Percentiles rank a stretch among this genome's conserved stretches.
Conservation (phyloP, 2,113 vertebrate genomes). For the Azemiops feae region DNA sequence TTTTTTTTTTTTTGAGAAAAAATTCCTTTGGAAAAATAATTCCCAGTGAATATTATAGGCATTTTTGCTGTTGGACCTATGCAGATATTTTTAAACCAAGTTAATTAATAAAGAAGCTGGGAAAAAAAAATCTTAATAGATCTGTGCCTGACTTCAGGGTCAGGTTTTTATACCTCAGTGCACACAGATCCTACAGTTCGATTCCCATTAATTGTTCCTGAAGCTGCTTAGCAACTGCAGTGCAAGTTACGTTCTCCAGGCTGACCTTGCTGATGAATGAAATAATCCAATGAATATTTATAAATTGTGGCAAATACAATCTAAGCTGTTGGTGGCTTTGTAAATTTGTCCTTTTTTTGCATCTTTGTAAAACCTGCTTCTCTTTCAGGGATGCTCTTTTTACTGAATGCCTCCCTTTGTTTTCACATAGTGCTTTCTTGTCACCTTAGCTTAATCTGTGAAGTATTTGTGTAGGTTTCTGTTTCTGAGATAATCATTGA, state of each 20-base stretch:
- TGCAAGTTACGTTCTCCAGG: background rate
- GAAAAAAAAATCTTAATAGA: background rate
- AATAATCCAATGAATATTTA: background rate
- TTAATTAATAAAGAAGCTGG: background rate
- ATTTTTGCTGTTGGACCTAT: background rate
- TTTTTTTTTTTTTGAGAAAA: background rate
- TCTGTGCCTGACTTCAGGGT: background rate
- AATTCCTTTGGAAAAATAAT: background rate
- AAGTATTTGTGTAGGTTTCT: background rate
- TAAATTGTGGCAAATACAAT: background rate
- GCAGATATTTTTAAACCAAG: background rate
- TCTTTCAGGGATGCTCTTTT: background rate
- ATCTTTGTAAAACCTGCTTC: background rate
- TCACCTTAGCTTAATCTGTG: background rate
- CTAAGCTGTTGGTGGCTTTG: background rate
- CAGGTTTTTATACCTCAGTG: constrained; percentile 10
- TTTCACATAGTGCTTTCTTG: background rate
- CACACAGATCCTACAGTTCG: constrained; percentile 4
- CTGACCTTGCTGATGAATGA: constrained; percentile 5
- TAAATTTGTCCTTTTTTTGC: background rate
- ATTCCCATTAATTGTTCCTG: constrained; percentile 5
- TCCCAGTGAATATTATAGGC: background rate
- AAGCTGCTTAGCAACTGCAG: background rate
- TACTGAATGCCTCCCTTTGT: background rate
- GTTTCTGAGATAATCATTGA: background rate